Base-by-base conservation (phyloP, 92 coral and sea anemone species). In the Zoanthus sansibaricus region DNA sequence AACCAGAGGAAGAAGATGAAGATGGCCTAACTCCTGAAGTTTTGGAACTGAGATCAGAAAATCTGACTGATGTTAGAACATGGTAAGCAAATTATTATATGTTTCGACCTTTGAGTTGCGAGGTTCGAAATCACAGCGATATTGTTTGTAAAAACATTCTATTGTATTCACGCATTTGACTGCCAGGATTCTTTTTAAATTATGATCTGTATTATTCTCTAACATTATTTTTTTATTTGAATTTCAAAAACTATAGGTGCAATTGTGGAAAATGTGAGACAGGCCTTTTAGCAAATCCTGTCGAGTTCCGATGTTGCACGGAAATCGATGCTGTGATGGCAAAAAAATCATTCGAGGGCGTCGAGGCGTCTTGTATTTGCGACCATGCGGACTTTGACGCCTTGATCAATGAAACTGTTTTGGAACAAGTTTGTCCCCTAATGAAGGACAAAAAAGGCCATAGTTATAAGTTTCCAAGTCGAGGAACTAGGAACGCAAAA, bases 11-110 rank as follows among this genome's bases (percentile, higher is more conserved):
- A 68, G 73, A 68, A 21, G 73, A 68, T 68, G 44, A 68, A 68
- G 73, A 68, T 14, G 46, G 73, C 37, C 16, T 69, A 69, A 69
- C 73, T 69, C 73, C 73, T 21, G 73, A 32, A 61, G 21, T 61
- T 61, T 61, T 18, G 68, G 68, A 59, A 59, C 68, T 14, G 7
- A 70, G 86, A 86, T 87, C 45, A 85, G 45, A 11, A 72, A n/a
- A 48, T 72, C 54, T 14, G 54, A 37, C 25, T 47, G 54, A 37
- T 4, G 16, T 72, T 56, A 76, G 21, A 46, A 11, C 71, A 6
- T 11, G 32, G 46, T 12, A 72, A 49, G 48, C 17, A 21, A 45
- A 55, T 9, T 14, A 76, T 2, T 11, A 10, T 5, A 15, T 55
- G 33, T 15, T 45, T 25, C 15, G 54, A 76, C 25, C 30, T 18